Percentiles rank a stretch among this genome's conserved stretches.
phyloP scores from a whole-genome alignment of 2,113 vertebrate species.

The Marcusenius ussheri region DNA sequence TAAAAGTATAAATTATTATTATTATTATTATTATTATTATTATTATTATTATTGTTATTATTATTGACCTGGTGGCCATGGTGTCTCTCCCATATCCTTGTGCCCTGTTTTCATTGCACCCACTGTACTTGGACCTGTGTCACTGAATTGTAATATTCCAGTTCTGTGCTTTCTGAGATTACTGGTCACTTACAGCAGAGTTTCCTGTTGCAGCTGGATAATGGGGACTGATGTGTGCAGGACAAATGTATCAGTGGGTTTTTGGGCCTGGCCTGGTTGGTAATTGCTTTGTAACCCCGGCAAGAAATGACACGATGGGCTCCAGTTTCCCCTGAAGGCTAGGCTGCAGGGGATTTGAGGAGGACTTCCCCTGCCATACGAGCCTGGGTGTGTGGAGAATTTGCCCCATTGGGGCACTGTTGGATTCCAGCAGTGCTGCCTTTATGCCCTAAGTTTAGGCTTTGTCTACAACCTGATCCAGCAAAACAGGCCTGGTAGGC shows the following conservation, averaged over 20 bases:
- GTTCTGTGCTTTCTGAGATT: not conserved
- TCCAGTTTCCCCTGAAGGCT: slow-evolving; percentile 32
- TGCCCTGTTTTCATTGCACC: not conserved
- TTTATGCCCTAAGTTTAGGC: not conserved
- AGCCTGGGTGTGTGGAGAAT: not conserved
- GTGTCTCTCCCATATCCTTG: not conserved
- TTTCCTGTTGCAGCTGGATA: not conserved
- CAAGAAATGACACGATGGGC: slow-evolving; percentile 27
- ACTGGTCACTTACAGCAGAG: not conserved
- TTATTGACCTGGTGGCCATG: not conserved
- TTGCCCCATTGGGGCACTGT: not conserved
- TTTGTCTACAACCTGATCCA: slow-evolving; percentile 46
- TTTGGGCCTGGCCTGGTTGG: slow-evolving; percentile 29
- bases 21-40: too few species aligned
- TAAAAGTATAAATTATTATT: too few species aligned
- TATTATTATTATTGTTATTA: too few species aligned
- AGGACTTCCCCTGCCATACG: not conserved
- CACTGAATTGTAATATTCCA: not conserved
- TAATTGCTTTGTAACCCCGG: slow-evolving; percentile 52
- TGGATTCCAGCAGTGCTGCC: not conserved
- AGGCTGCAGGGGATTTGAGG: slow-evolving; percentile 6
- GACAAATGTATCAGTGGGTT: slow-evolving; percentile 48
- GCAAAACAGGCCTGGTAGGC: slow-evolving; percentile 48
- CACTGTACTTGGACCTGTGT: not conserved
- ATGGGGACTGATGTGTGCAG: slow-evolving; percentile 30